A percentile compares a stretch with the other conserved stretches of the same genome.
phyloP scores from a whole-genome alignment of 1,140 invertebrate genomes.

The Hyles euphorbiae region DNA sequence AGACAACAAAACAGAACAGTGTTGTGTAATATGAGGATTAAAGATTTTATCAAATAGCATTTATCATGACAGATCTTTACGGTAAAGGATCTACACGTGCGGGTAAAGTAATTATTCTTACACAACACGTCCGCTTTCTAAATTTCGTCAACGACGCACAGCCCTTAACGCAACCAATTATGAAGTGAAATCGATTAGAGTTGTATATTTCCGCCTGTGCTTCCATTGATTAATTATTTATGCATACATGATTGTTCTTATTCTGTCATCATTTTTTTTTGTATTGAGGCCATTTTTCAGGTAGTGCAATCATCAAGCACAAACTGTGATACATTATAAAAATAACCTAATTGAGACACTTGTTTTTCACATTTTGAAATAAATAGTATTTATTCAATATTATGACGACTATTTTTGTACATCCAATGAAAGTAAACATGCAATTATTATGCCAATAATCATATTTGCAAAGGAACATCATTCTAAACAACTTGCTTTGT shows the following conservation, averaged over 20 bases:
- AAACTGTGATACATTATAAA: background rate
- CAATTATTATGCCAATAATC: conserved; percentile 3
- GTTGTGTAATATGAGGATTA: too few relatives aligned
- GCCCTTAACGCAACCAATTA: conserved; percentile 17
- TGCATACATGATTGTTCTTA: too few relatives aligned
- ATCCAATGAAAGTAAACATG: background rate
- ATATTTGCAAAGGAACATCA: background rate
- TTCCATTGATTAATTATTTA: too few relatives aligned
- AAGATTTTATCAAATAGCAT: too few relatives aligned
- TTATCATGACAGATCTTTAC: too few relatives aligned
- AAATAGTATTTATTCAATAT: background rate
- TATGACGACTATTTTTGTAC: background rate
- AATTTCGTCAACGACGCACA: conserved; percentile 20
- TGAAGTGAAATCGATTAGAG: conserved; percentile 18
- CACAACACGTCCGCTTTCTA: conserved; percentile 21
- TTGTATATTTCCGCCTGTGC: too few relatives aligned
- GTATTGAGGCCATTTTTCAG: too few relatives aligned
- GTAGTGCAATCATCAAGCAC: too few relatives aligned
- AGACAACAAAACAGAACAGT: too few relatives aligned
- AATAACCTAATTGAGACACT: background rate
- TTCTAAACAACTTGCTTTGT: too few relatives aligned
- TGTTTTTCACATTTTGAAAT: background rate
- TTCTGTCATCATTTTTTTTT: too few relatives aligned
- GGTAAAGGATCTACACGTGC: too few relatives aligned
- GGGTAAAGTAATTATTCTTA: conserved; percentile 2